Base-by-base conservation (phyloP, 92 coral and sea anemone species). In the Actinernus sp. region DNA sequence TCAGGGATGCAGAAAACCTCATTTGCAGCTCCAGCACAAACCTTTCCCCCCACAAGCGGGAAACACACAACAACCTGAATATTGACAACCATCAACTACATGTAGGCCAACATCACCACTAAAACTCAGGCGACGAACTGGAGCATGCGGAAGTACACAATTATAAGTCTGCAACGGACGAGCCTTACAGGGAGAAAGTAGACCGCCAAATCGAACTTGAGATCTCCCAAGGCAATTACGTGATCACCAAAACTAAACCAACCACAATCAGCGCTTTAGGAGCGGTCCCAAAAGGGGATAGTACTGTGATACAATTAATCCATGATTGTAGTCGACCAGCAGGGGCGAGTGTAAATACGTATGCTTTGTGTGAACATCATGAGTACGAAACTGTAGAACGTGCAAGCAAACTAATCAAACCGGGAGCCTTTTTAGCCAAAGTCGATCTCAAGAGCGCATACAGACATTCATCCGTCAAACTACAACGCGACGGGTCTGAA, bases 231-330 rank as follows among this genome's bases (percentile, higher is more conserved):
- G 39, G 72, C 11, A 64, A 64, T 44, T 64, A 64, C 18, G 44
- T 64, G 11, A 23, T 64, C 7, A 64, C 72, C 1, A 13, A 11
- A 1, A 18, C 6, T n/a, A 64, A 64, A 64, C 72, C 62, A 4
- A 28, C 60, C 1, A 49, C 48, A 5, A 37, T 64, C 1, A 64
- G 72, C 5, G 64, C 64, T 4, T 39, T 62, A 7, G 70, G 70
- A 39, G 70, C 70, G 7, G 17, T 47, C 22, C 79, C 60, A 0
- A 60, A 72, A 37, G 44, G 45, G 25, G 70, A 72, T 58, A 72
- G 68, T 23, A 63, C 43, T 39, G 56, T 61, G 6, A n/a, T 61
- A 12, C 73, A 72, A 4, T 39, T 62, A 32, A 61, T 73, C 27
- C 63, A 73, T 41, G 66, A 64, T 26, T 75, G 64, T 34, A 26